phyloP scores from a whole-genome alignment of 2,797 vertebrate genomes.

The Brotula barbata region DNA sequence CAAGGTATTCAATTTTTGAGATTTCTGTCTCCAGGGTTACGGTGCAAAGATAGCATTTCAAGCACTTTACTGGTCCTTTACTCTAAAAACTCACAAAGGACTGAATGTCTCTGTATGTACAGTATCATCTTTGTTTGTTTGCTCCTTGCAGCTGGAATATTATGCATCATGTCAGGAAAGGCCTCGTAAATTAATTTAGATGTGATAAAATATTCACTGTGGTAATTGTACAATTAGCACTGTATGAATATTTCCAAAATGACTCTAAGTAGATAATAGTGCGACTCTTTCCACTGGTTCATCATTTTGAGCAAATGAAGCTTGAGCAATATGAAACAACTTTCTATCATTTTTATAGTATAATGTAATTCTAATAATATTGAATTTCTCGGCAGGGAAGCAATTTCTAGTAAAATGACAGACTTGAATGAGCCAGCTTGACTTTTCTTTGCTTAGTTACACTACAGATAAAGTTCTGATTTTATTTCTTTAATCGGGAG shows the following conservation, averaged over 20 bases:
- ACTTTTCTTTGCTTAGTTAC: constrained; percentile 40
- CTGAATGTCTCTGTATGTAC: neutral
- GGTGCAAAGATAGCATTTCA: constrained; percentile 70
- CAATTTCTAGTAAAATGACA: constrained; percentile 50
- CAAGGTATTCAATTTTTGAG: constrained; percentile 76
- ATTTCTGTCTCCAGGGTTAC: constrained; percentile 81
- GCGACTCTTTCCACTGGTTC: constrained; percentile 63
- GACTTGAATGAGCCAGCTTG: constrained; percentile 27
- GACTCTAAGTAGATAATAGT: constrained; percentile 53
- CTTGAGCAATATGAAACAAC: constrained; percentile 51
- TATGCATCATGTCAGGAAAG: constrained; percentile 28
- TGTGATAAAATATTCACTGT: constrained; percentile 42
- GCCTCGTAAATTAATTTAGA: constrained; percentile 37
- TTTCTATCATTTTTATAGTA: constrained; percentile 56
- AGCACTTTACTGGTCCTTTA: constrained; percentile 53
- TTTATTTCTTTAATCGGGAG: too few species aligned
- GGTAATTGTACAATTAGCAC: constrained; percentile 65
- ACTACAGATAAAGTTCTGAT: constrained; percentile 31
- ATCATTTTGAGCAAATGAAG: constrained; percentile 61
- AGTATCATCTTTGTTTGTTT: constrained; percentile 25
- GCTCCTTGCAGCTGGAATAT: constrained; percentile 39
- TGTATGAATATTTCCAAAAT: constrained; percentile 52
- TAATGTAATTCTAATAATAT: too few species aligned
- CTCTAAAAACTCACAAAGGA: constrained; percentile 54
- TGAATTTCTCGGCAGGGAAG: constrained; percentile 52